Base-by-base conservation (phyloP, 2,797 vertebrate genomes). In the Falco concolor region DNA sequence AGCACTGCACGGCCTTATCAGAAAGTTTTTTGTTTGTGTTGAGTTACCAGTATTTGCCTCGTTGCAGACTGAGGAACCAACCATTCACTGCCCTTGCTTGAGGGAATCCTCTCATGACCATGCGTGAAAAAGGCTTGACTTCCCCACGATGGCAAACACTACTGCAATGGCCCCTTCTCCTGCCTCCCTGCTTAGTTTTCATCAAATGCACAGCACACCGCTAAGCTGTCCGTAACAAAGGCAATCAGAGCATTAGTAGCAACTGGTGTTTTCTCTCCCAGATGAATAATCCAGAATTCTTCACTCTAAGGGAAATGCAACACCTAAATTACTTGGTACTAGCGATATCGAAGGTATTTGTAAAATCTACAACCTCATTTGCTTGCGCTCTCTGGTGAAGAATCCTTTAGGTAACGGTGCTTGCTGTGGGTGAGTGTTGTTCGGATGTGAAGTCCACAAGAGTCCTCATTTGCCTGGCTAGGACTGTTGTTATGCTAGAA, bases 41-140 rank as follows among this genome's bases (percentile, higher is more conserved):
- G 40, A 59, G 74, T 68, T 92, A 61, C 88, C 93, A 80, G 80
- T 91, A 34, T 95, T 93, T 86, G 91, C 88, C 88, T 94, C 12
- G 0, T 63, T 73, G 72, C 78, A 80, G 75, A 50, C 67, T 50
- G 78, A 93, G 42, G 87, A 84, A 65, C 90, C 83, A 59, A 54
- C 49, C 20, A 0, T 83, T 80, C 61, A 1, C 67, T 87, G 81
- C 64, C 79, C 69, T 77, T 61, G 60, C 65, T 68, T 9, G 57
- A 85, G 73, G 68, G 91, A 77, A 91, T 54, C 68, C 24, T 91
- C 52, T 86, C 21, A 0, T 36, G 45, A 56, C 47, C 53, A 13
- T 15, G 19, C 5, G 19, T 27, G n/a, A 30, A 52, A 53, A 79
- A 89, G 53, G 53, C 74, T 82, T 42, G 0, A 17, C 53, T 42